Conservation (phyloP, 2,797 vertebrate genomes). For the Chiroxiphia lanceolata region DNA sequence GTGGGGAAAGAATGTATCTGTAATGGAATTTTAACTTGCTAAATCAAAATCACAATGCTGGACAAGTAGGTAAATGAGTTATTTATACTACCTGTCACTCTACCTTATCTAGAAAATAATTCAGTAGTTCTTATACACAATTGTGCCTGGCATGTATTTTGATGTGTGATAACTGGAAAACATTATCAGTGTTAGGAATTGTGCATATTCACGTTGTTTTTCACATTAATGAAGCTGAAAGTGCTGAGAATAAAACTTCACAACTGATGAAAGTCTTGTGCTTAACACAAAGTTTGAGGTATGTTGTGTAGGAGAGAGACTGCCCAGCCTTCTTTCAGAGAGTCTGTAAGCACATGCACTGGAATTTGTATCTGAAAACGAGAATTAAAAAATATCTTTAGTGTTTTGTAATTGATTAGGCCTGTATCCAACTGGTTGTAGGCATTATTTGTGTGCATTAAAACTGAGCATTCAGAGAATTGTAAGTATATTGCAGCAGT, state of each 20-base stretch:
- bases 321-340: background rate
- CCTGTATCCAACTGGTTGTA: background rate
- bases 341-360: background rate
- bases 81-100: conserved; percentile 67
- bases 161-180: conserved; percentile 68
- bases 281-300: background rate
- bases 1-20: background rate
- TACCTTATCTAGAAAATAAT: conserved; percentile 54
- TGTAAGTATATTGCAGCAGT: conserved; percentile 11
- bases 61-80: conserved; percentile 57
- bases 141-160: conserved; percentile 44
- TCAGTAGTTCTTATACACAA: conserved; percentile 18
- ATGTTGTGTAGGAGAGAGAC: background rate
- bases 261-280: conserved; percentile 49
- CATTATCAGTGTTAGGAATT: conserved; percentile 62
- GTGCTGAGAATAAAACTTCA: conserved; percentile 24
- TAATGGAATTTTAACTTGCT: conserved; percentile 43
- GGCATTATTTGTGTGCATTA: background rate
- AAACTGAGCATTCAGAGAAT: conserved; percentile 43
- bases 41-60: conserved; percentile 40
- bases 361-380: conserved; percentile 31
- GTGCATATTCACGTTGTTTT: conserved; percentile 40
- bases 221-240: conserved; percentile 64
- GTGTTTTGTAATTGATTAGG: conserved; percentile 42
- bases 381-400: conserved; percentile 27